Percentiles rank a stretch among this genome's conserved stretches.
These are phyloP conservation scores for Metacarcinus magister DNA, from an alignment of 2,888 invertebrate species.

Conservation along the genomic window DNA sequence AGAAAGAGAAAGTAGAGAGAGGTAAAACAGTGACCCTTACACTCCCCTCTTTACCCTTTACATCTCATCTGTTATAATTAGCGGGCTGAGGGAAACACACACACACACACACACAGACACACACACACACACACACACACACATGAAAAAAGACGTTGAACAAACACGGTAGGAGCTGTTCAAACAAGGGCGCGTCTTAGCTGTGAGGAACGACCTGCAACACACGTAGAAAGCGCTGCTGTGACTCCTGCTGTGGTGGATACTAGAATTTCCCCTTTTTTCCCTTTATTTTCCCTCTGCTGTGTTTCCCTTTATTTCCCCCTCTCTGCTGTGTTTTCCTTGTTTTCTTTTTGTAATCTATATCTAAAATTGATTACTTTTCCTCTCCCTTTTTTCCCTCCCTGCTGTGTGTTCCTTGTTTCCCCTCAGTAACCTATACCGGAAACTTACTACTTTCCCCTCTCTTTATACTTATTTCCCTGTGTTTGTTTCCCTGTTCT, in stretches of 20 bases:
- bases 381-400: background rate
- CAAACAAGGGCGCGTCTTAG: slow-evolving; percentile 7
- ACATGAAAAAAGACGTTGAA: background rate
- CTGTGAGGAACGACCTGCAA: background rate
- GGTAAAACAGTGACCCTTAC: background rate
- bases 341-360: background rate
- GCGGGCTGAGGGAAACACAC: background rate
- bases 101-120: slow-evolving; percentile 55
- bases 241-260: background rate
- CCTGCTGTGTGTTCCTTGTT: background rate
- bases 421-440: background rate
- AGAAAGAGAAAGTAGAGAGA: background rate
- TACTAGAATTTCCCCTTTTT: too few relatives aligned
- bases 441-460: background rate
- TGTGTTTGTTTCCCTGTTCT: background rate
- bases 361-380: background rate
- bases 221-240: background rate
- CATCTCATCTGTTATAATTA: background rate
- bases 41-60: background rate
- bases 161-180: background rate
- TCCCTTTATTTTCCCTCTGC: background rate
- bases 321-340: background rate
- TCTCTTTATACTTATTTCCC: background rate
- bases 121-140: slow-evolving; percentile 47
- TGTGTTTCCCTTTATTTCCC: background rate